Conservation (phyloP, 2,797 vertebrate species). For the Myiothlypis chrysogaster region DNA sequence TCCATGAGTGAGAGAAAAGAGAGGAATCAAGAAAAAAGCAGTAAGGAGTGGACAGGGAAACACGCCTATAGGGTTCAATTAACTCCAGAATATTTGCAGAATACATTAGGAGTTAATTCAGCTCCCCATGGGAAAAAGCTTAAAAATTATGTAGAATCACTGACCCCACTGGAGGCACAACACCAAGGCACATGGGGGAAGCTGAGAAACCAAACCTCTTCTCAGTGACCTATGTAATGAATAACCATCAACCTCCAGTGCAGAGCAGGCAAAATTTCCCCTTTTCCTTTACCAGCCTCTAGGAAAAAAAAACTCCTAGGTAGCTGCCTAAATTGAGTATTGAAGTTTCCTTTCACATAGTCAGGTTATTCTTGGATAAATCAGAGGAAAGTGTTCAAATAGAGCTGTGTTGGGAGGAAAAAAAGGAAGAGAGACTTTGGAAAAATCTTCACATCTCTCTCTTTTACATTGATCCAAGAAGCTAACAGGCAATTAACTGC, state of each 20-base stretch:
- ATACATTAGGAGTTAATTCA: background rate
- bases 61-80: background rate
- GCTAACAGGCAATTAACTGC: slow-evolving; percentile 63
- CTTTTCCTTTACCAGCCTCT: background rate
- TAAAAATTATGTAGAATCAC: background rate
- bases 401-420: slow-evolving; percentile 4
- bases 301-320: background rate
- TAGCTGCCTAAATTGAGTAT: background rate
- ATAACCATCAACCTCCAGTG: background rate
- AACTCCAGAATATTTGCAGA: background rate
- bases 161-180: background rate
- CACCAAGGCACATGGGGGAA: background rate
- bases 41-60: background rate
- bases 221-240: background rate
- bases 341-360: slow-evolving; percentile 33
- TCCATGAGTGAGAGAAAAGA: background rate
- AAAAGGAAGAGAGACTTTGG: slow-evolving; percentile 19
- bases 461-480: slow-evolving; percentile 58
- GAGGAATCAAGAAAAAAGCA: background rate
- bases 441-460: slow-evolving; percentile 52
- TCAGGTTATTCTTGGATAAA: slow-evolving; percentile 45
- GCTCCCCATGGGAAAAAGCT: background rate
- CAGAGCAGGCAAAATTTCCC: background rate
- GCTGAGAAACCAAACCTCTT: background rate
- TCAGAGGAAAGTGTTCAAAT: slow-evolving; percentile 35